Base-by-base conservation (phyloP, 1,140 invertebrate genomes). In the Drosophila ananassae region DNA sequence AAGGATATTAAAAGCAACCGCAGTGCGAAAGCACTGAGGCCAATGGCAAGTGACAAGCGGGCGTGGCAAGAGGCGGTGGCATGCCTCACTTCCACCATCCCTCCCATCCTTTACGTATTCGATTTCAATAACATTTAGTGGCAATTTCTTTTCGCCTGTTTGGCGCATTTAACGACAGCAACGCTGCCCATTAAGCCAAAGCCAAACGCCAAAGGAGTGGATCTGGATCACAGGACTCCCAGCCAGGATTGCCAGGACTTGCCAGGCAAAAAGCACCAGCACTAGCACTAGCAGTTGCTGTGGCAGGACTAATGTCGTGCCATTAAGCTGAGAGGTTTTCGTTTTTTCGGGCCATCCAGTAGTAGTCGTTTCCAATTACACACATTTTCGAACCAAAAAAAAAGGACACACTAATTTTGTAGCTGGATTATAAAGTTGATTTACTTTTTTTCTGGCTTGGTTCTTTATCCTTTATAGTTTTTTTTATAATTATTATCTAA, bases 81-180 rank as follows among this genome's bases (percentile, higher is more conserved):
- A 10, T 41, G 25, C 25, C 25, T 6, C 25, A 6, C 24, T 4
- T 25, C 2, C 25, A 5, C 25, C 3, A 6, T 2, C 13, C 28
- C 13, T 2, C 9, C 50, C n/a, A 8, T 32, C 58, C 30, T 28
- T 30, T 75, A 75, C 63, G 64, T 77, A 78, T 85, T 81, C 81
- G 77, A 81, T 85, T 87, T 81, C 82, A 87, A 87, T 77, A 85
- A 71, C 81, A 85, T 81, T 85, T 74, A 85, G 81, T 87, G 81
- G 81, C 81, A 84, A 79, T 84, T 84, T 77, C 77, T 73, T 68
- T 73, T 60, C 59, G 46, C 63, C 55, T 57, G 50, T 75, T 74
- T 74, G 66, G 24, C 71, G 80, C 79, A 71, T 72, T 82, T 82
- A 82, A 82, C 74, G 79, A 79, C 63, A 80, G 66, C 77, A 51